Evolutionary conservation across 2,113 vertebrate genomes (phyloP).

Genomic region (Phrynosoma blainvillii): DNA sequence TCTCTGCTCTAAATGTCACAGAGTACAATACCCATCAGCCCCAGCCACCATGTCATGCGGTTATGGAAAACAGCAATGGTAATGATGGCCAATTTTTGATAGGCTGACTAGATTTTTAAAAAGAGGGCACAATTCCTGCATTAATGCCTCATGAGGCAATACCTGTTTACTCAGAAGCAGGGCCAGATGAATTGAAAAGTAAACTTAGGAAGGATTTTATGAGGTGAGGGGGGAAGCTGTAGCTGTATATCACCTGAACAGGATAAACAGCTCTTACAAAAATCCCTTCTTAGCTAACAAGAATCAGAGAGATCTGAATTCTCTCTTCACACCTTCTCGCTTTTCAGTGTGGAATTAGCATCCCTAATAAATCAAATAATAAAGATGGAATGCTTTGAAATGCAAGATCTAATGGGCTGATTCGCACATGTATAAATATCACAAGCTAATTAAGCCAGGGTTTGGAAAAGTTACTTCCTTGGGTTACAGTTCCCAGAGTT

Average conservation of each 20-base stretch:
- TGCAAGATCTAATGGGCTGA: not conserved
- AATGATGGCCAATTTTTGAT: too few relatives aligned
- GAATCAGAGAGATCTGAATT: not conserved
- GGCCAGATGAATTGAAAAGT: not conserved
- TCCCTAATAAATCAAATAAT: not conserved
- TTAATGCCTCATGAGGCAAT: too few relatives aligned
- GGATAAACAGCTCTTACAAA: not conserved
- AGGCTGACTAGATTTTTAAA: not conserved
- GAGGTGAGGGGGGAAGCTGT: too few relatives aligned
- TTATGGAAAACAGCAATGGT: too few relatives aligned
- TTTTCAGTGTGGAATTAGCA: not conserved
- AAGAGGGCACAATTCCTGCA: not conserved
- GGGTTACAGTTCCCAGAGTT: not conserved
- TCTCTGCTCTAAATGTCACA: too few relatives aligned
- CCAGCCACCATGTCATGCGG: too few relatives aligned
- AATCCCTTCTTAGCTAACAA: not conserved
- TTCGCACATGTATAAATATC: not conserved
- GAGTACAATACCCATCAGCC: too few relatives aligned
- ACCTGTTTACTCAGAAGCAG: not conserved
- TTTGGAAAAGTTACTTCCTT: not conserved
- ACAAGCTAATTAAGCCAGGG: too few relatives aligned
- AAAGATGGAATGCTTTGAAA: too few relatives aligned
- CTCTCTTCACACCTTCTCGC: not conserved
- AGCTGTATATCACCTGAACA: not conserved
- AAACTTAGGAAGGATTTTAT: not conserved